Conservation (phyloP, 2,113 vertebrate genomes). For the Felis chaus region DNA sequence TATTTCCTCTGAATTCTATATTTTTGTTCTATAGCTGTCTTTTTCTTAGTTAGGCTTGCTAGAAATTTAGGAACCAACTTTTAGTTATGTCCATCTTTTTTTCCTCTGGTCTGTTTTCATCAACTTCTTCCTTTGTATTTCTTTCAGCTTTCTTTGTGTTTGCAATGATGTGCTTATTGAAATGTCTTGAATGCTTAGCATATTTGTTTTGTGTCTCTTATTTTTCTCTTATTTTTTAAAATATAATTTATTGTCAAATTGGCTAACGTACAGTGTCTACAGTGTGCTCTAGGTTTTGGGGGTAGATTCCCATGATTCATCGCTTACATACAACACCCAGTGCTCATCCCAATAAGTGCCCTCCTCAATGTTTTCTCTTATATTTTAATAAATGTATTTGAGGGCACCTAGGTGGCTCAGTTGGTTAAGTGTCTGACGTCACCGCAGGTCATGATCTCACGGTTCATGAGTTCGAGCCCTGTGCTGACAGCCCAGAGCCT, state of each 20-base stretch:
- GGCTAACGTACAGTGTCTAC: no score
- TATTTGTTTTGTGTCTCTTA: neutral
- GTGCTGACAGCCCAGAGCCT: no score
- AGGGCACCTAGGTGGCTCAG: neutral
- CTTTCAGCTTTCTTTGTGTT: neutral
- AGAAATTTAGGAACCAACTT: constrained; percentile 20
- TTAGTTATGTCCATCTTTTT: neutral
- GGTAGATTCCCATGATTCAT: no score
- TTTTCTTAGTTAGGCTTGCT: neutral
- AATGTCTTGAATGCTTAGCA: neutral
- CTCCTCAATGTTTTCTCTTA: no score
- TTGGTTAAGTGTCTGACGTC: no score
- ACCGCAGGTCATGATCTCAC: no score
- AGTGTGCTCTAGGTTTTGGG: no score
- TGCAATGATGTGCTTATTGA: neutral
- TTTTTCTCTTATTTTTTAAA: neutral
- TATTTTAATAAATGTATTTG: neutral
- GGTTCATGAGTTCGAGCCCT: no score
- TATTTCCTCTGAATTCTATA: neutral
- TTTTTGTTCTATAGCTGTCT: neutral
- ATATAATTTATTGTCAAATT: no score
- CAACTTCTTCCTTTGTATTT: neutral
- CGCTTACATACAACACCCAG: no score
- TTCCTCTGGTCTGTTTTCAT: neutral
- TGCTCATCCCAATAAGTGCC: no score